phyloP scores from a whole-genome alignment of 2,113 vertebrate species.

The Notiomystis cincta region DNA sequence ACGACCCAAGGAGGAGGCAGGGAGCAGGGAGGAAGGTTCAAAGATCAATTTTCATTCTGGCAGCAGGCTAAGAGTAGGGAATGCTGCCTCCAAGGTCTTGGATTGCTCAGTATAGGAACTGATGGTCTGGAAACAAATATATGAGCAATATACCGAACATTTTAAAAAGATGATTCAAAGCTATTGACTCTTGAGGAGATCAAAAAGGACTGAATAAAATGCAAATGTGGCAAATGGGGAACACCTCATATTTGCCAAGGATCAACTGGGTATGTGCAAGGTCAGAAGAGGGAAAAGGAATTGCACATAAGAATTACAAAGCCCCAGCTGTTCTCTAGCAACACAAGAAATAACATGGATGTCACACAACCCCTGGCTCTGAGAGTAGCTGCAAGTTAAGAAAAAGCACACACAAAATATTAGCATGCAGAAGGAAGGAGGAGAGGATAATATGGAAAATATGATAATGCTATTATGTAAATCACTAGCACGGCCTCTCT shows the following conservation, averaged over 20 bases:
- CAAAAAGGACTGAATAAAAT: neutral
- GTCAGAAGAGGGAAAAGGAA: neutral
- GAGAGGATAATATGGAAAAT: slow-evolving; percentile 50
- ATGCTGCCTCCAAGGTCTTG: neutral
- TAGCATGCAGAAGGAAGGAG: slow-evolving; percentile 20
- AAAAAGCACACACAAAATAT: neutral
- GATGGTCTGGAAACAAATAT: slow-evolving; percentile 1
- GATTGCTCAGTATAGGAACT: neutral
- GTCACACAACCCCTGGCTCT: neutral
- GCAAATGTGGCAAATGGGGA: neutral
- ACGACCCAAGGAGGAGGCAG: neutral
- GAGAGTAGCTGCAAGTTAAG: neutral
- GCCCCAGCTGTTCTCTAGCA: neutral
- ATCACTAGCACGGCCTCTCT: neutral
- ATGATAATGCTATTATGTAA: slow-evolving; percentile 66
- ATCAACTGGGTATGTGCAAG: neutral
- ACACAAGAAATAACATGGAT: neutral
- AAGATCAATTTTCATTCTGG: slow-evolving; percentile 9
- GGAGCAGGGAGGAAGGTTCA: neutral
- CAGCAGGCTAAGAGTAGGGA: neutral
- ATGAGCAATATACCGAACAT: neutral
- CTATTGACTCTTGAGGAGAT: neutral
- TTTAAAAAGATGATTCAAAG: slow-evolving; percentile 17
- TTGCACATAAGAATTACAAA: neutral
- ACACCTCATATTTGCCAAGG: neutral